phyloP scores from a whole-genome alignment of 2,113 vertebrate species.

The Elaphurus davidianus region DNA sequence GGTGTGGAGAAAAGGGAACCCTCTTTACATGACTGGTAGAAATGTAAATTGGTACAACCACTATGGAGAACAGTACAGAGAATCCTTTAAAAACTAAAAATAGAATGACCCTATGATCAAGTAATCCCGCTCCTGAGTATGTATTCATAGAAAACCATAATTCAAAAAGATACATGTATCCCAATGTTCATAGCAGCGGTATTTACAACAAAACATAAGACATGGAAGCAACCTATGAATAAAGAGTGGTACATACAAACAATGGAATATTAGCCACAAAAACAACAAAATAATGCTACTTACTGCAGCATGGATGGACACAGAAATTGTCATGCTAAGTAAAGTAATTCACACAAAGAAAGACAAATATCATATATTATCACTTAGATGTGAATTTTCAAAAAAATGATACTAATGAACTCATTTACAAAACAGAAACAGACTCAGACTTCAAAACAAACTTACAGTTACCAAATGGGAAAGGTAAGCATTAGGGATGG shows the following conservation, averaged over 20 bases:
- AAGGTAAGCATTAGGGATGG: background rate
- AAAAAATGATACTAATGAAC: background rate
- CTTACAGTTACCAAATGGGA: background rate
- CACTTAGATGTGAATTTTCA: background rate
- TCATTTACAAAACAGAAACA: background rate
- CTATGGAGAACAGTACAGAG: background rate
- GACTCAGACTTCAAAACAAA: background rate
- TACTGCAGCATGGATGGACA: background rate
- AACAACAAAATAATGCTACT: background rate
- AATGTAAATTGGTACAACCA: background rate
- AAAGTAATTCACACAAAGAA: background rate
- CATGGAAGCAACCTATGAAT: background rate
- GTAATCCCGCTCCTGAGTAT: background rate
- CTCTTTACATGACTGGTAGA: fast-evolving
- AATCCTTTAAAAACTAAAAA: background rate
- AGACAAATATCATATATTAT: background rate
- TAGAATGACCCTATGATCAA: background rate
- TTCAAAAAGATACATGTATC: background rate
- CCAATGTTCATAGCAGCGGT: background rate
- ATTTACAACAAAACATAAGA: background rate
- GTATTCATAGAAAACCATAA: background rate
- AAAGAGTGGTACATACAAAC: background rate
- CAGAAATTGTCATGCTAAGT: background rate
- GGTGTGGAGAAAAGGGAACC: background rate
- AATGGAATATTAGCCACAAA: background rate